These are phyloP conservation scores for Dicycla oo DNA, from an alignment of 2,888 invertebrate species.

Conservation along the genomic window DNA sequence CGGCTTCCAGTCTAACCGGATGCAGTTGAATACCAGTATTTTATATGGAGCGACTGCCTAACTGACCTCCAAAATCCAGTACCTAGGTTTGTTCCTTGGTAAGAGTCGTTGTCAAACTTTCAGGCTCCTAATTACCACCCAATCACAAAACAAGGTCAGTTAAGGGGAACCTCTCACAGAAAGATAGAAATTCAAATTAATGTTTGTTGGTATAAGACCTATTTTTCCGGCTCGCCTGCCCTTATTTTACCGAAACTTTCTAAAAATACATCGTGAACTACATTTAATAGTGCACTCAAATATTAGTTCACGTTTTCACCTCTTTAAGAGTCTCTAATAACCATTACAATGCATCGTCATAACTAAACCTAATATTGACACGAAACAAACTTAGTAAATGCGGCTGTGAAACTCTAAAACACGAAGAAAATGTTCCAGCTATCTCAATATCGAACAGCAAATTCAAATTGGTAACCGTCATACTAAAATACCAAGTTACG, in stretches of 20 bases:
- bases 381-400: constrained; percentile 52
- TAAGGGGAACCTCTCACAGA: not conserved
- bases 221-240: not conserved
- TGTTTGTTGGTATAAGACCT: not conserved
- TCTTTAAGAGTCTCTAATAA: constrained; percentile 62
- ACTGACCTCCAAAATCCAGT: no score
- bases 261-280: constrained; percentile 63
- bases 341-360: constrained; percentile 64
- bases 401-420: constrained; percentile 8
- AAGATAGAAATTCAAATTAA: not conserved
- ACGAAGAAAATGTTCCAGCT: not conserved
- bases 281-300: constrained; percentile 50
- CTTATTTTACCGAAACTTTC: constrained; percentile 35
- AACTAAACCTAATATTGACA: constrained; percentile 63
- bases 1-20: no score
- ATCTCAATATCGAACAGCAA: constrained; percentile 13
- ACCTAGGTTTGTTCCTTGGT: no score
- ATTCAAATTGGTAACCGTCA: constrained; percentile 48
- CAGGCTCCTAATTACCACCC: no score
- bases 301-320: constrained; percentile 64
- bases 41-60: no score
- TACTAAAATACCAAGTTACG: constrained; percentile 48
- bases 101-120: no score
- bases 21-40: no score
- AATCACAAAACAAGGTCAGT: no score